Evolutionary conservation across 1,140 invertebrate species (phyloP).

Genomic region (Plodia interpunctella): DNA sequence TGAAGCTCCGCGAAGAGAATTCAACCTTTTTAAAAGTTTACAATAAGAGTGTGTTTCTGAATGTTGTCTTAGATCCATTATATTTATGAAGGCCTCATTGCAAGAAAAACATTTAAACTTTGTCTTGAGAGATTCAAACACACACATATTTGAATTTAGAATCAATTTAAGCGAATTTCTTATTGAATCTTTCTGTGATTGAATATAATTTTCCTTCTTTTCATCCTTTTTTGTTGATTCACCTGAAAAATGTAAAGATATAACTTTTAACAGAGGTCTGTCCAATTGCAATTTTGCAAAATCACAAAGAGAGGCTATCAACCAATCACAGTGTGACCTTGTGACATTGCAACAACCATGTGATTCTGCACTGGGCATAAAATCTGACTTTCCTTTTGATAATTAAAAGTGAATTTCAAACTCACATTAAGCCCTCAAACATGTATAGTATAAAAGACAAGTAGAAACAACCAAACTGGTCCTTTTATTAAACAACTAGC

Average conservation of each 20-base stretch:
- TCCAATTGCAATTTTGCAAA: too few relatives aligned
- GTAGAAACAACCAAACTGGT: too few relatives aligned
- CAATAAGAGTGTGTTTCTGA: constrained; percentile 21
- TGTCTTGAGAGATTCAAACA: constrained; percentile 40
- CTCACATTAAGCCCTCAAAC: too few relatives aligned
- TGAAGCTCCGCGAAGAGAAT: constrained; percentile 24
- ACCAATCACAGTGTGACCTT: too few relatives aligned
- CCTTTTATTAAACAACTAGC: too few relatives aligned
- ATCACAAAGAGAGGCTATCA: too few relatives aligned
- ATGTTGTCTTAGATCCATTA: constrained; percentile 31
- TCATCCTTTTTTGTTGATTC: constrained; percentile 1
- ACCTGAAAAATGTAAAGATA: constrained; percentile 5
- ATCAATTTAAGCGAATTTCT: constrained; percentile 36
- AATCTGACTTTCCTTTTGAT: too few relatives aligned
- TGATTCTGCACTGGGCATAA: too few relatives aligned
- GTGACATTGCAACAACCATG: too few relatives aligned
- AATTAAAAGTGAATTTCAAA: too few relatives aligned
- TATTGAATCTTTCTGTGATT: constrained; percentile 10
- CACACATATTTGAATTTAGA: constrained; percentile 39
- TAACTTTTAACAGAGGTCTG: neutral
- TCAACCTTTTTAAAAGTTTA: constrained; percentile 23
- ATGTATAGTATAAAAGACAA: too few relatives aligned
- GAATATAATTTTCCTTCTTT: constrained; percentile 1
- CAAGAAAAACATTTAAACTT: constrained; percentile 40
- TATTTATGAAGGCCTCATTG: constrained; percentile 23